Conservation (phyloP, 2,113 vertebrate genomes). For the Callaeas wilsoni region DNA sequence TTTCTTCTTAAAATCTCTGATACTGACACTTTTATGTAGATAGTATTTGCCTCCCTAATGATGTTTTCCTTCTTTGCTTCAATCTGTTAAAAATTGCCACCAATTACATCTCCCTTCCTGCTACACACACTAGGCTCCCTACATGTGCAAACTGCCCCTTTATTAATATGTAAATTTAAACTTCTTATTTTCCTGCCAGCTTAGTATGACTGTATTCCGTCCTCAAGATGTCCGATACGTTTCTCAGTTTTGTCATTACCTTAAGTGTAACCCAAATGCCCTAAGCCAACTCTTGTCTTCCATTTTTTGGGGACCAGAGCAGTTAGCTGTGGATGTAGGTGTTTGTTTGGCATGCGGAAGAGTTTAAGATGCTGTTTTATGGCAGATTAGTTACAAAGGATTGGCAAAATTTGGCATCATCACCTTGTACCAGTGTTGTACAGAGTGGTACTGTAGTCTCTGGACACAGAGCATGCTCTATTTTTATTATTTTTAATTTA, state of each 20-base stretch:
- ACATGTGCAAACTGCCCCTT: background rate
- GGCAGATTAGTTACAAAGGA: background rate
- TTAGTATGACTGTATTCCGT: background rate
- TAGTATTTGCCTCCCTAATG: background rate
- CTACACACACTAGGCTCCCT: too few relatives aligned
- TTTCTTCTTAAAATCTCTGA: background rate
- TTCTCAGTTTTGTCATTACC: background rate
- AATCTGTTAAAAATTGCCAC: background rate
- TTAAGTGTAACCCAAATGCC: background rate
- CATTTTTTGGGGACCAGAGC: fast-evolving
- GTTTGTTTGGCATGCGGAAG: background rate
- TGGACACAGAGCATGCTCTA: background rate
- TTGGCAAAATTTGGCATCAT: fast-evolving
- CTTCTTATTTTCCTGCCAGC: background rate
- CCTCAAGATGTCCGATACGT: background rate
- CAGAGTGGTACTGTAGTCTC: background rate
- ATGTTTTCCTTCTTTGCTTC: background rate
- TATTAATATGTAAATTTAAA: background rate
- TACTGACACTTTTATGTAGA: background rate
- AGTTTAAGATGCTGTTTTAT: background rate
- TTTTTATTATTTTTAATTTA: background rate
- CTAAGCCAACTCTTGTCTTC: background rate
- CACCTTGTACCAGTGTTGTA: fast-evolving
- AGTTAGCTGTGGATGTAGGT: background rate
- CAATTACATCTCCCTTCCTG: background rate